phyloP scores from a whole-genome alignment of 1,140 invertebrate genomes.

The Amyelois transitella region DNA sequence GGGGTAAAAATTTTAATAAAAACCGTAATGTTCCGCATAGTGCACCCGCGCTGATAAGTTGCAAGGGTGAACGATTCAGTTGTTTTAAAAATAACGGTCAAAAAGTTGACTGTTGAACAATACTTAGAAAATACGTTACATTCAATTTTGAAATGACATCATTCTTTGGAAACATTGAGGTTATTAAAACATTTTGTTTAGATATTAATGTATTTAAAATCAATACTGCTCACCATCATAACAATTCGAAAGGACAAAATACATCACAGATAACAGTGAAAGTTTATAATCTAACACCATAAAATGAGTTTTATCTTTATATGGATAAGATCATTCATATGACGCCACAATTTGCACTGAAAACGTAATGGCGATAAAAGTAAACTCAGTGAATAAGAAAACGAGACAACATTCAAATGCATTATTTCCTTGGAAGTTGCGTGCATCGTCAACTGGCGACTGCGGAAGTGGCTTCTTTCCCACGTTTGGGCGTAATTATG shows the following conservation, averaged over 20 bases:
- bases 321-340: not conserved
- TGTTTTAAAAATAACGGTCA: constrained; percentile 16
- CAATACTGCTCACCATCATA: too few species aligned
- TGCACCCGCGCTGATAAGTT: constrained; percentile 30
- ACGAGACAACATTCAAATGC: not conserved
- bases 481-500: not conserved
- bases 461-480: not conserved
- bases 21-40: constrained; percentile 58
- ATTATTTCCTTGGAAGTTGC: not conserved
- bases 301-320: too few species aligned
- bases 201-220: too few species aligned
- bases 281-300: too few species aligned
- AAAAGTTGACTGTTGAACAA: not conserved
- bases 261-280: too few species aligned
- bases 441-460: not conserved
- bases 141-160: too few species aligned
- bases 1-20: constrained; percentile 46
- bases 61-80: constrained; percentile 10
- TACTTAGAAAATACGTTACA: not conserved
- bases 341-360: not conserved
- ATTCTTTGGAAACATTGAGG: too few species aligned
- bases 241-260: too few species aligned
- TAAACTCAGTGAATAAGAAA: not conserved
- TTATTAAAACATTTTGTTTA: too few species aligned
- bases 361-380: not conserved